These are phyloP conservation scores for Equus przewalskii DNA, from an alignment of 2,113 vertebrate genomes.

Conservation along the genomic window DNA sequence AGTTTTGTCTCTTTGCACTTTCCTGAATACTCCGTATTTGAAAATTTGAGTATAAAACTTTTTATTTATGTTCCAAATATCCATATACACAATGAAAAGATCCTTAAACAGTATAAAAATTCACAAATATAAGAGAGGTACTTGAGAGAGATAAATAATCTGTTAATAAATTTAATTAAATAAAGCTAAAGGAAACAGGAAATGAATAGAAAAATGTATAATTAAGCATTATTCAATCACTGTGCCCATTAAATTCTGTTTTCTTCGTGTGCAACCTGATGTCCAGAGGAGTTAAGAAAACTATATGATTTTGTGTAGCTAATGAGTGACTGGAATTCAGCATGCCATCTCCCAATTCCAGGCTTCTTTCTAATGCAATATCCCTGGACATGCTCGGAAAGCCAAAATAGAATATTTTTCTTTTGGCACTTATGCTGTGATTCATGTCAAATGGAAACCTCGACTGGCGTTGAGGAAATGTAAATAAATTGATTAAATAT, in stretches of 20 bases:
- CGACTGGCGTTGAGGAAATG: background rate
- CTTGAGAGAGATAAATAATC: background rate
- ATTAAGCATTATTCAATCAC: background rate
- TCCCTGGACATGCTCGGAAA: background rate
- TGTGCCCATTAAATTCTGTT: background rate
- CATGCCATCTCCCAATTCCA: background rate
- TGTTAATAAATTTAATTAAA: background rate
- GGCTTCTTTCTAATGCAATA: background rate
- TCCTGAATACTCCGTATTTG: background rate
- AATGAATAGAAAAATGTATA: background rate
- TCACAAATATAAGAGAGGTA: background rate
- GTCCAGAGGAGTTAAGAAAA: background rate
- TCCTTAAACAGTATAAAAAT: background rate
- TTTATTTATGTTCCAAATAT: background rate
- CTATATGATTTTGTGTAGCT: background rate
- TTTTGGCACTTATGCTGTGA: background rate
- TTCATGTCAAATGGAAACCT: background rate
- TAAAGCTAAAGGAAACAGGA: background rate
- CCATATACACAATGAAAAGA: background rate
- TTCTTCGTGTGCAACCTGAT: background rate
- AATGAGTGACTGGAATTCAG: background rate
- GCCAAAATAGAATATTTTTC: background rate
- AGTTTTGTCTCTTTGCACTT: background rate
- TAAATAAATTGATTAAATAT: background rate
- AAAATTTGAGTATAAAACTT: background rate